Base-by-base conservation (phyloP, 2,797 vertebrate species). In the Syngnathus acus region DNA sequence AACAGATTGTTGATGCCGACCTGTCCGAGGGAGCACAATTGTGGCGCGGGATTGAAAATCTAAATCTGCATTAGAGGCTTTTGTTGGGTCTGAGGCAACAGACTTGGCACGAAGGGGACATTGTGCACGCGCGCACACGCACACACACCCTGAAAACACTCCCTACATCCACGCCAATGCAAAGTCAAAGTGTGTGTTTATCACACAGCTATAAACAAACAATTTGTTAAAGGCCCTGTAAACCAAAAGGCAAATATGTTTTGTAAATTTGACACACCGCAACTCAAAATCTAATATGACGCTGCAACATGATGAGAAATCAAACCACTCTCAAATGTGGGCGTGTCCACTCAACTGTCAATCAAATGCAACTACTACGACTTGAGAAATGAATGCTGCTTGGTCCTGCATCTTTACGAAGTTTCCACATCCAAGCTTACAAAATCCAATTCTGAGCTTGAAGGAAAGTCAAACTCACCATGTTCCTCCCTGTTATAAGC, bases 41-140 rank as follows among this genome's bases (percentile, higher is more conserved):
- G 80, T 76, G 81, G 73, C 66, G 47, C 78, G 73, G 86, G 89
- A 87, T 87, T 91, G 86, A 86, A 85, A 87, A 85, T 80, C 84
- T 89, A 90, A 91, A 90, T 89, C 87, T 82, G 86, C 72, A 89
- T 89, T 87, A 89, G 79, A 83, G 83, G 87, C 87, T 89, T 91
- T 88, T 86, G 86, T 89, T 83, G 77, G 86, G 84, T 71, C 79
- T 80, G 83, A 82, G 74, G 84, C 76, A 61, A 77, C 70, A 70
- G 32, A 69, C 72, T 77, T 78, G 32, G 81, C 85, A 88, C 78
- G 78, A 80, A 86, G 79, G 83, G 82, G 76, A 86, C 79, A 86
- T 57, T 62, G 32, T 61, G 40, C 71, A 63, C 72, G 69, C 67
- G 67, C 64, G 68, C 71, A 71, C 66, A 70, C 69, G 65, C 72